phyloP scores from a whole-genome alignment of 2,888 invertebrate species.

The Harmothoe impar region DNA sequence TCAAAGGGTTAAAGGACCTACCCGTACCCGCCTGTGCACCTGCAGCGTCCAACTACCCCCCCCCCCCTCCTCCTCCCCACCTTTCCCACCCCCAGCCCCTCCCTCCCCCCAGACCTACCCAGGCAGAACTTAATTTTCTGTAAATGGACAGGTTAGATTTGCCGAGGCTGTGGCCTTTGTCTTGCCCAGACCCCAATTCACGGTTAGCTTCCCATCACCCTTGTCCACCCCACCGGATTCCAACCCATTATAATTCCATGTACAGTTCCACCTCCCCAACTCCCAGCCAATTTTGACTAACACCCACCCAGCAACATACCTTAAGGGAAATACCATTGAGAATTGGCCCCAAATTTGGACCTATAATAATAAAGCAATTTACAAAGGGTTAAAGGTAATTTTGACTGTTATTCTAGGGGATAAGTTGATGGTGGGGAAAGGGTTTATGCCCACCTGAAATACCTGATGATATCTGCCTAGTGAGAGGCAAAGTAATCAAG shows the following conservation, averaged over 20 bases:
- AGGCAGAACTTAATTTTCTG: conserved; percentile 51
- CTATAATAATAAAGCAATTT: too few species aligned
- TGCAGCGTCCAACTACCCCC: conserved; percentile 35
- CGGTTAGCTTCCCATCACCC: conserved; percentile 2
- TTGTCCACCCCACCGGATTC: neutral
- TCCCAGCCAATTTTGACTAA: neutral
- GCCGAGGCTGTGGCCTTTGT: neutral
- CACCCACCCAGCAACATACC: neutral
- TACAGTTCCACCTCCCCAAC: neutral
- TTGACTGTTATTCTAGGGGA: too few species aligned
- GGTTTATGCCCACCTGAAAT: conserved; percentile 5
- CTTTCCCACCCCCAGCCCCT: neutral
- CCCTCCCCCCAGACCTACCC: conserved; percentile 1
- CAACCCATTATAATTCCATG: neutral
- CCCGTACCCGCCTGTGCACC: conserved; percentile 1
- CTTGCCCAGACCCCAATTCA: conserved; percentile 3
- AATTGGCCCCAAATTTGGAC: too few species aligned
- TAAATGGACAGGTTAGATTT: conserved; percentile 47
- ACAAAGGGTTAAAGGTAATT: too few species aligned
- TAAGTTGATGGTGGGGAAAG: neutral
- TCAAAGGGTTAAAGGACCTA: too few species aligned
- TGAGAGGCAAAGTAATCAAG: conserved; percentile 38
- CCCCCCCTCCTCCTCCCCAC: neutral
- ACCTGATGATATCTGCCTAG: conserved; percentile 46
- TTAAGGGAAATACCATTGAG: too few species aligned